Percentiles rank a stretch among this genome's conserved stretches.
These are phyloP conservation scores for Bombus balteatus DNA, from an alignment of 1,140 invertebrate species.

Conservation along the genomic window DNA sequence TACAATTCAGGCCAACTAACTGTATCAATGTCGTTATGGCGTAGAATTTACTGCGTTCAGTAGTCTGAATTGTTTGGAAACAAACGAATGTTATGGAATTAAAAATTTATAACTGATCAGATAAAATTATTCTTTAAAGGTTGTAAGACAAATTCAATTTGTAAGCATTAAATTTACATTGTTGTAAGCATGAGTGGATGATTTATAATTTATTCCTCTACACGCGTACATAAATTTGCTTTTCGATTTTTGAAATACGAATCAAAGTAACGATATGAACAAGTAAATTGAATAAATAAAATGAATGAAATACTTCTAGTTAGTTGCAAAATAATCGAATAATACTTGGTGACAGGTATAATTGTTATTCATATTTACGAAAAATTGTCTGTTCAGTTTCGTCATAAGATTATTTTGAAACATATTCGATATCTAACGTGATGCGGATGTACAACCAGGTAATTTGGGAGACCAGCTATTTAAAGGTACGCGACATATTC, in stretches of 20 bases:
- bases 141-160: background rate
- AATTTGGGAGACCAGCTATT: constrained; percentile 57
- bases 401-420: background rate
- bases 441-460: background rate
- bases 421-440: background rate
- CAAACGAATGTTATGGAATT: background rate
- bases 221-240: background rate
- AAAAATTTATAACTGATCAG: background rate
- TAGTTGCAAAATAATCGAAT: background rate
- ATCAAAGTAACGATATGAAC: background rate
- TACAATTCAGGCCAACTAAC: background rate
- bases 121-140: background rate
- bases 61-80: background rate
- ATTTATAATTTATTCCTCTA: background rate
- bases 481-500: constrained; percentile 60
- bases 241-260: background rate
- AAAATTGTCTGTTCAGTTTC: background rate
- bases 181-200: background rate
- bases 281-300: background rate
- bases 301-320: background rate
- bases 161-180: background rate
- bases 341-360: background rate
- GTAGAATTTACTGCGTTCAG: no score
- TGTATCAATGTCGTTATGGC: background rate
- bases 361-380: background rate